These are phyloP conservation scores for Chalcosyrphus nemorum DNA, from an alignment of 2,888 invertebrate genomes.

Conservation along the genomic window DNA sequence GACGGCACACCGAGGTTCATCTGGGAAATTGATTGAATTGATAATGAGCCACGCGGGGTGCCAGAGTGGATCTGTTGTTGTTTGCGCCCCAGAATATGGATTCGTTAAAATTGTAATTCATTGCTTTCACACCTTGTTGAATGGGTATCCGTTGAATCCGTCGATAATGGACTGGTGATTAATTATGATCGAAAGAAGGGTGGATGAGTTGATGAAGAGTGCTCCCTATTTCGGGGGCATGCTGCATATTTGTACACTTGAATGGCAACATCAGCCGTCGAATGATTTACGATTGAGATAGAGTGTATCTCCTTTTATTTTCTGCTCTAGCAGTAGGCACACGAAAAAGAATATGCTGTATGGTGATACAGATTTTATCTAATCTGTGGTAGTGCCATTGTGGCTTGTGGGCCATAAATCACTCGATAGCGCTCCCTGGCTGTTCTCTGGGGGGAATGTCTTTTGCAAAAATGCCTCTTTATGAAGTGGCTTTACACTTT, in stretches of 20 bases:
- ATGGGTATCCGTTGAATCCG: background rate
- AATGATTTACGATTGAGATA: constrained; percentile 49
- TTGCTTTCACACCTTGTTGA: constrained; percentile 29
- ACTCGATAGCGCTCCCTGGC: constrained; percentile 10
- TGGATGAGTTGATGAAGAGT: background rate
- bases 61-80: background rate
- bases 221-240: background rate
- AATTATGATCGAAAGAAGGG: constrained; percentile 1
- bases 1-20: constrained; percentile 19
- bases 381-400: constrained; percentile 36
- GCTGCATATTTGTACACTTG: constrained; percentile 5
- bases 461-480: background rate
- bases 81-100: background rate
- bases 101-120: constrained; percentile 20
- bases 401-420: constrained; percentile 49
- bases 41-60: constrained; percentile 4
- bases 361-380: constrained; percentile 49
- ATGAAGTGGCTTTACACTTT: background rate
- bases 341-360: constrained; percentile 7
- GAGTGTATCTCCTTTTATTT: constrained; percentile 13
- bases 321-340: background rate
- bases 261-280: constrained; percentile 36
- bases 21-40: constrained; percentile 37
- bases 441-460: constrained; percentile 30
- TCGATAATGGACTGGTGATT: constrained; percentile 21